These are phyloP conservation scores for Littorina saxatilis DNA, from an alignment of 1,140 invertebrate genomes.

Conservation along the genomic window DNA sequence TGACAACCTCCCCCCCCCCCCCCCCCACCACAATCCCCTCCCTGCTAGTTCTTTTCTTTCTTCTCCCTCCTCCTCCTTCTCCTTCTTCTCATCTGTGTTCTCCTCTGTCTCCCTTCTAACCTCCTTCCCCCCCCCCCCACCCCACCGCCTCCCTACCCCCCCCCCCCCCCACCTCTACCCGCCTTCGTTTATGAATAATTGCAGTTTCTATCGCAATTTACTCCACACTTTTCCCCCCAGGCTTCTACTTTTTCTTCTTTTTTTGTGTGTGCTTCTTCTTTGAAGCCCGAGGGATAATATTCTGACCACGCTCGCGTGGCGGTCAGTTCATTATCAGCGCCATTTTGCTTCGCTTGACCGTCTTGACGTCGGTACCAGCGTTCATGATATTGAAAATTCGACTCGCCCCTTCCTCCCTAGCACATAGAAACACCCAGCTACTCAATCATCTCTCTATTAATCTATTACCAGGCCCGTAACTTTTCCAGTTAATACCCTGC, in stretches of 20 bases:
- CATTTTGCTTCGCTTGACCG: slow-evolving; percentile 12
- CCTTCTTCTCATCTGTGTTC: not conserved
- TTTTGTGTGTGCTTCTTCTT: too few relatives aligned
- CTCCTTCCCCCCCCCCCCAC: not conserved
- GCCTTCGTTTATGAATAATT: not conserved
- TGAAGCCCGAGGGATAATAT: not conserved
- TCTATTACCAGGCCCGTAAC: slow-evolving; percentile 21
- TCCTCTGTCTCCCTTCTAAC: not conserved
- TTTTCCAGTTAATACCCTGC: not conserved
- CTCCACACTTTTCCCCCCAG: not conserved
- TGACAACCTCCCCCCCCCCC: too few relatives aligned
- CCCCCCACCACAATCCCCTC: not conserved
- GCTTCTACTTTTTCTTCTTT: too few relatives aligned
- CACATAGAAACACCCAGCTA: not conserved
- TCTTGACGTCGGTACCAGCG: not conserved
- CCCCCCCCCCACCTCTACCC: not conserved
- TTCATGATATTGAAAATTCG: slow-evolving; percentile 25
- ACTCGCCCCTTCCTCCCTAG: not conserved
- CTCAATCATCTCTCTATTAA: slow-evolving; percentile 28
- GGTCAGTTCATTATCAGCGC: slow-evolving; percentile 6
- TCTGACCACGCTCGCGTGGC: not conserved
- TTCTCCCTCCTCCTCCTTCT: not conserved
- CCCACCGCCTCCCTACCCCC: too few relatives aligned
- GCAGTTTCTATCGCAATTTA: not conserved
- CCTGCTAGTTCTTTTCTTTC: not conserved